Conservation (phyloP, 2,888 invertebrate species). For the Podotricha telesiphe region DNA sequence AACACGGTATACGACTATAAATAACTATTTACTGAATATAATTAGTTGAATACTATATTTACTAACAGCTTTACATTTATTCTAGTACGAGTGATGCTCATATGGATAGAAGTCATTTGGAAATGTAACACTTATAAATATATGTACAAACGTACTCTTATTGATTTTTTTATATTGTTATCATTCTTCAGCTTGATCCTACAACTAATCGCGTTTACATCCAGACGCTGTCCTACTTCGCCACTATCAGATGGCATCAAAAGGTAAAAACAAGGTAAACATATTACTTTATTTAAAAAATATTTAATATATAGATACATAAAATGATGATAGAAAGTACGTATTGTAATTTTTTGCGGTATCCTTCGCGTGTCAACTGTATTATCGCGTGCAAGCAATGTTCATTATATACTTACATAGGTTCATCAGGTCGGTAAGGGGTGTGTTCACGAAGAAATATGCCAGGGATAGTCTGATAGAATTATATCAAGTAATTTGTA, state of each 20-base stretch:
- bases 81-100: neutral
- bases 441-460: constrained; percentile 20
- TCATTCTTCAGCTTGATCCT: too few species aligned
- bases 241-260: too few species aligned
- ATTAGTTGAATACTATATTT: neutral
- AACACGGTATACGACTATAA: neutral
- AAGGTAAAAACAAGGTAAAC: too few species aligned
- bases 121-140: too few species aligned
- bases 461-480: constrained; percentile 7
- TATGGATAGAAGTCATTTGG: too few species aligned
- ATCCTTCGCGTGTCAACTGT: constrained; percentile 19
- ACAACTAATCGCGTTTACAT: too few species aligned
- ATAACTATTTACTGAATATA: constrained; percentile 4
- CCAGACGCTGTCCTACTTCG: too few species aligned
- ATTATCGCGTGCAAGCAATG: constrained; percentile 13
- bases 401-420: constrained; percentile 8
- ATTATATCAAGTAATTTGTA: neutral
- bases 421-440: constrained; percentile 18
- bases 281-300: neutral
- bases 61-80: neutral
- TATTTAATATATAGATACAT: neutral
- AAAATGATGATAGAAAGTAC: neutral
- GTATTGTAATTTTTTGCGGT: constrained; percentile 6
- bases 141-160: too few species aligned
- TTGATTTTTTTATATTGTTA: too few species aligned